Percentiles rank a stretch among this genome's conserved stretches.
Evolutionary conservation across 2,113 vertebrate genomes (phyloP).

Genomic region (Plecotus auritus): DNA sequence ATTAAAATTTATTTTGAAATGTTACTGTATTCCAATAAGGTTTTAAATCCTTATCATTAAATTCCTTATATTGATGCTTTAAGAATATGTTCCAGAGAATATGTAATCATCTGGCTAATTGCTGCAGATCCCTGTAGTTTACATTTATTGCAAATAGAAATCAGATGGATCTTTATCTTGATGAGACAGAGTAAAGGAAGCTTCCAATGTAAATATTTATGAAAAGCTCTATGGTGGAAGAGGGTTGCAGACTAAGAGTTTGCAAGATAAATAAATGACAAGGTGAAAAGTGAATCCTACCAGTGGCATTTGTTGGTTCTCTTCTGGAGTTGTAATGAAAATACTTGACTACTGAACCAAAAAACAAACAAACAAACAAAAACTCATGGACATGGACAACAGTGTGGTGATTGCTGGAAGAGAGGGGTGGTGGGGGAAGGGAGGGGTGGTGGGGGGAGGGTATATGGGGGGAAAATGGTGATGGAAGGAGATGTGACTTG

Average conservation of each 20-base stretch:
- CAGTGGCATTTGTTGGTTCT: neutral
- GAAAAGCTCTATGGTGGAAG: neutral
- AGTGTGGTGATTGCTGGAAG: no score
- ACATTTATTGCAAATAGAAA: neutral
- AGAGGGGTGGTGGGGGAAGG: no score
- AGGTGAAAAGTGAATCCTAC: neutral
- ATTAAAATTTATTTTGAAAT: neutral
- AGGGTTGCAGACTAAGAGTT: neutral
- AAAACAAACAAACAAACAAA: no score
- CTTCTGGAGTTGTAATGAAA: neutral
- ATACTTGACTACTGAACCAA: neutral
- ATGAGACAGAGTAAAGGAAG: neutral
- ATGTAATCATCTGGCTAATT: neutral
- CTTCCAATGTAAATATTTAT: constrained; percentile 23
- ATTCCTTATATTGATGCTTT: neutral
- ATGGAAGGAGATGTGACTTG: no score
- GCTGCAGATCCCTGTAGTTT: neutral
- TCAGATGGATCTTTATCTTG: neutral
- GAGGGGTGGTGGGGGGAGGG: no score
- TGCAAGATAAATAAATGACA: neutral
- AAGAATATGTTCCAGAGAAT: neutral
- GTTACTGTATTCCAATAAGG: neutral
- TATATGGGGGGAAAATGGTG: no score
- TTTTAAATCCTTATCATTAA: neutral
- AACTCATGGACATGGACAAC: no score